Evolutionary conservation across 2,797 vertebrate genomes (phyloP).

Genomic region (Propithecus deckenii): DNA sequence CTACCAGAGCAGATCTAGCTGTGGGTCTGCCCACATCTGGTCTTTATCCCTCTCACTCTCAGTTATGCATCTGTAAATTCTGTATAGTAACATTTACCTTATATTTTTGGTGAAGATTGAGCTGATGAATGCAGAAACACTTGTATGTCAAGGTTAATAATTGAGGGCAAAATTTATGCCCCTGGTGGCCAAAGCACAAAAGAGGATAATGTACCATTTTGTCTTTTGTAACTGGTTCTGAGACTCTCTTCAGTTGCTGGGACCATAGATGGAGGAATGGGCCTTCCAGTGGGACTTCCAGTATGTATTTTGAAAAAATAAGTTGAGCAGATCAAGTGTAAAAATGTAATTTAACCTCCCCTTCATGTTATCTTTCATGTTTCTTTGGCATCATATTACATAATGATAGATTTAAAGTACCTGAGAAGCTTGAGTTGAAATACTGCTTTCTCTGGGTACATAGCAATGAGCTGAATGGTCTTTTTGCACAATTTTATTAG

Average conservation of each 20-base stretch:
- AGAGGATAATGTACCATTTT: background rate
- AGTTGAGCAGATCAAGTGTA: background rate
- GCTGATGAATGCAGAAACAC: background rate
- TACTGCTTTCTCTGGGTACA: background rate
- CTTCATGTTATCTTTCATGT: background rate
- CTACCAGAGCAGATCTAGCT: no score
- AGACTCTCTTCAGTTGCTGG: background rate
- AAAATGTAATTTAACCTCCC: background rate
- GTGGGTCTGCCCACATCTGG: background rate
- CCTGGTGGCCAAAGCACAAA: background rate
- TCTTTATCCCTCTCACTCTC: background rate
- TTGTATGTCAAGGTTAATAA: background rate
- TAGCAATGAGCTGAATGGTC: background rate
- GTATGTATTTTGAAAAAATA: background rate
- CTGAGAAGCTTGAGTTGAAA: background rate
- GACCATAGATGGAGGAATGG: background rate
- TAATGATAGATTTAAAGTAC: background rate
- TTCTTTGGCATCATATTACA: background rate
- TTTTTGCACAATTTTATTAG: background rate
- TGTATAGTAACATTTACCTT: background rate
- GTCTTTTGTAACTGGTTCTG: background rate
- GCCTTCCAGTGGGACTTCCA: background rate
- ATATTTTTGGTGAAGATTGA: background rate
- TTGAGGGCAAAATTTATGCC: background rate
- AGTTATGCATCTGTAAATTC: background rate